A percentile compares a stretch with the other conserved stretches of the same genome.
Conservation (phyloP, 2,888 invertebrate species). For the Tanytarsus gracilentus region DNA sequence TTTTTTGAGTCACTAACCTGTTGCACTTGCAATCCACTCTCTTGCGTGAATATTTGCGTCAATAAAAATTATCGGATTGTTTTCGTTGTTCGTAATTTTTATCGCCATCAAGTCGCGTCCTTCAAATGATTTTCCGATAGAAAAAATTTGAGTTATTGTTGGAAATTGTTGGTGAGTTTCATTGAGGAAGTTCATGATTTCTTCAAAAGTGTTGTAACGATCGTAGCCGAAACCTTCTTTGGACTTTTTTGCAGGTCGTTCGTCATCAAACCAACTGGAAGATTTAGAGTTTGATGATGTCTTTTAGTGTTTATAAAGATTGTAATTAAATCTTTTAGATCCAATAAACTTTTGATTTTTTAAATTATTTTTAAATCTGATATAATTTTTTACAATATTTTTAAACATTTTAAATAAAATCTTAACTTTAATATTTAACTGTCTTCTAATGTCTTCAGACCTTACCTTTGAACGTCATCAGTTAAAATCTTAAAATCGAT, state of each 20-base stretch:
- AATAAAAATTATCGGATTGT: conserved; percentile 51
- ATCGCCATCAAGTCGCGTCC: conserved; percentile 52
- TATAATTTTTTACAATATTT: too few relatives aligned
- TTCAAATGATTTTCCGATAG: conserved; percentile 52
- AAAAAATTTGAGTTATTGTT: conserved; percentile 44
- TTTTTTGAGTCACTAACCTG: neutral
- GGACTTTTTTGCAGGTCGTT: conserved; percentile 35
- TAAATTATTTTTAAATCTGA: too few relatives aligned
- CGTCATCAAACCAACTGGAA: conserved; percentile 46
- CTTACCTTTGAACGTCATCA: conserved; percentile 53
- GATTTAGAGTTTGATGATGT: neutral
- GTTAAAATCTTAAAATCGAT: conserved; percentile 45
- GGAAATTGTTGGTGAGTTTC: conserved; percentile 45
- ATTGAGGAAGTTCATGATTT: conserved; percentile 53
- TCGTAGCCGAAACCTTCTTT: conserved; percentile 47
- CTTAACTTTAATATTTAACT: neutral
- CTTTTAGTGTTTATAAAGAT: neutral
- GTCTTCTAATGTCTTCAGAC: neutral
- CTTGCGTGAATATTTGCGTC: conserved; percentile 58
- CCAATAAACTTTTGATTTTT: too few relatives aligned
- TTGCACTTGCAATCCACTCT: conserved; percentile 56
- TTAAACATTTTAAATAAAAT: neutral
- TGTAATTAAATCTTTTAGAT: too few relatives aligned
- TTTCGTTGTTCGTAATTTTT: conserved; percentile 40
- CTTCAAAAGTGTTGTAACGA: conserved; percentile 50